A percentile compares a stretch with the other conserved stretches of the same genome.
Evolutionary conservation across 1,140 invertebrate species (phyloP).

Genomic region (Cotesia glomerata): DNA sequence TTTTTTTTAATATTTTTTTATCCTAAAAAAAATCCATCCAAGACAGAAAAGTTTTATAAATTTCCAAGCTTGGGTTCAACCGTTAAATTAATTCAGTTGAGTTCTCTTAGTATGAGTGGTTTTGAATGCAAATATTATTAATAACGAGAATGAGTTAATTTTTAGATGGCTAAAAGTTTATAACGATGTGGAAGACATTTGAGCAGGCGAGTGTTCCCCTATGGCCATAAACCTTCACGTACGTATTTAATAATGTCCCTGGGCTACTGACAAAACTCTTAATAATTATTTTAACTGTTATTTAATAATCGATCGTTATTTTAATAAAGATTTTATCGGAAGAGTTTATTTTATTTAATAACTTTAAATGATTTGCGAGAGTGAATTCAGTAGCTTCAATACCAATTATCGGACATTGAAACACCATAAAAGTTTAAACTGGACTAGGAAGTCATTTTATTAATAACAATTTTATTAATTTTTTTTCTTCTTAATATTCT

Average conservation of each 20-base stretch:
- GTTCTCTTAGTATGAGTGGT: constrained; percentile 57
- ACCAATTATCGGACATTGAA: constrained; percentile 48
- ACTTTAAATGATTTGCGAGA: constrained; percentile 28
- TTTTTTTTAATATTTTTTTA: too few species aligned
- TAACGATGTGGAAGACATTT: constrained; percentile 56
- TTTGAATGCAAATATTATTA: constrained; percentile 64
- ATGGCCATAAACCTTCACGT: constrained; percentile 53
- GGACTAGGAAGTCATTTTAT: constrained; percentile 25
- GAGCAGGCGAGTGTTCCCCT: constrained; percentile 59
- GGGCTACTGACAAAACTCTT: constrained; percentile 56
- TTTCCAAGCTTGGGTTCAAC: constrained; percentile 30
- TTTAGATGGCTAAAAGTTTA: constrained; percentile 64
- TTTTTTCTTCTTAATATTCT: neutral
- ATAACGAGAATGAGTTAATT: constrained; percentile 68
- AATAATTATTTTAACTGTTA: constrained; percentile 35
- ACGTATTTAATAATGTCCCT: constrained; percentile 54
- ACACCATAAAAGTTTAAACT: constrained; percentile 22
- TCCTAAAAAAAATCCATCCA: too few species aligned
- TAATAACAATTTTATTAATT: constrained; percentile 35
- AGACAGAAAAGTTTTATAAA: constrained; percentile 35
- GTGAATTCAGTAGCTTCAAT: constrained; percentile 56
- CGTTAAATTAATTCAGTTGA: constrained; percentile 28
- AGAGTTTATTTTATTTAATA: neutral
- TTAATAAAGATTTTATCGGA: neutral
- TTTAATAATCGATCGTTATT: neutral